Percentiles rank a stretch among this genome's conserved stretches.
These are phyloP conservation scores for Prinia subflava DNA, from an alignment of 2,113 vertebrate species.

Conservation along the genomic window DNA sequence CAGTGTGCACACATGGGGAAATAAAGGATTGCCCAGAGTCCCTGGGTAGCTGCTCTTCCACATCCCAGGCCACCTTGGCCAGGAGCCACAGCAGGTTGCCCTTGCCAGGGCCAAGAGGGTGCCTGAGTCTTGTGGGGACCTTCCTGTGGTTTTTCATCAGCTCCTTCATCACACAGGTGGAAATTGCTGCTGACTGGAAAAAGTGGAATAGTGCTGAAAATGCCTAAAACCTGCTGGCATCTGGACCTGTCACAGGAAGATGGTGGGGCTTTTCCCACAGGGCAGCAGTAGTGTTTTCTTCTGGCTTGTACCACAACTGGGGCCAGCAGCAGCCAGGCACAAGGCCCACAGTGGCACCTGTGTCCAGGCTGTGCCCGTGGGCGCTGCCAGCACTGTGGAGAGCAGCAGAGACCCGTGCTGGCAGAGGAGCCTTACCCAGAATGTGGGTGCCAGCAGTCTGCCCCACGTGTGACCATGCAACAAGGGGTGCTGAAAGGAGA, in stretches of 20 bases:
- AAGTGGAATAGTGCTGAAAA: not conserved
- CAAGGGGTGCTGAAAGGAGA: not conserved
- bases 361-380: rapidly evolving
- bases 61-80: not conserved
- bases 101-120: not conserved
- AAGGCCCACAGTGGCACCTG: rapidly evolving
- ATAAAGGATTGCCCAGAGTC: not conserved
- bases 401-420: rapidly evolving
- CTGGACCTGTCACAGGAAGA: not conserved
- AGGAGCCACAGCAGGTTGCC: not conserved
- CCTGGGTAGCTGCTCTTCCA: not conserved
- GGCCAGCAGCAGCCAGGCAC: not conserved
- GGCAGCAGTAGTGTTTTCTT: not conserved
- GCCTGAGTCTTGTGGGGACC: not conserved
- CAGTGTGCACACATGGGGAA: rapidly evolving
- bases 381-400: rapidly evolving
- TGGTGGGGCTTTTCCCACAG: not conserved
- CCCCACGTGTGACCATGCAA: rapidly evolving
- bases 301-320: not conserved
- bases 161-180: not conserved
- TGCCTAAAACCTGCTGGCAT: not conserved
- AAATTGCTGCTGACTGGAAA: not conserved
- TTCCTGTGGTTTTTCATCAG: not conserved
- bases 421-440: rapidly evolving
- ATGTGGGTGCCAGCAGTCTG: rapidly evolving